Conservation (phyloP, 2,113 vertebrate genomes). For the Oryzias celebensis region DNA sequence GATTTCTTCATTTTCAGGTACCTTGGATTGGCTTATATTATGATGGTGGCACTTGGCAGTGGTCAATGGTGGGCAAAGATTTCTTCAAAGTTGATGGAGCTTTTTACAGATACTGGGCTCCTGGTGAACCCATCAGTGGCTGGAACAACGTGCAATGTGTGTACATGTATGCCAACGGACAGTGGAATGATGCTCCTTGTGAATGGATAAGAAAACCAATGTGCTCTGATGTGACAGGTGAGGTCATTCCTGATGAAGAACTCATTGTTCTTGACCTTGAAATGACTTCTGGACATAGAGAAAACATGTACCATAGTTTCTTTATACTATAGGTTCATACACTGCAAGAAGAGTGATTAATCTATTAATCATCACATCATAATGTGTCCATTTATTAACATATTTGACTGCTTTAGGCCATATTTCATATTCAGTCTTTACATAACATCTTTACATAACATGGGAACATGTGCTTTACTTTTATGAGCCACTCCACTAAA, state of each 20-base stretch:
- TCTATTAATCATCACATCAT: too few species aligned
- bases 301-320: too few species aligned
- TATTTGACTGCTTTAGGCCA: too few species aligned
- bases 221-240: background rate
- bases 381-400: too few species aligned
- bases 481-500: too few species aligned
- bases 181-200: background rate
- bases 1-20: background rate
- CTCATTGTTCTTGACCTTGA: background rate
- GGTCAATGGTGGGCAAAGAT: background rate
- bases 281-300: background rate
- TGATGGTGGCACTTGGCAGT: constrained; percentile 3
- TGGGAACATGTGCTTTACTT: too few species aligned
- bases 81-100: background rate
- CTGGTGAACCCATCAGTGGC: background rate
- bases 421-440: too few species aligned
- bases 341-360: too few species aligned
- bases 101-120: background rate
- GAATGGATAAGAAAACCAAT: background rate
- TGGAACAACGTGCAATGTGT: background rate
- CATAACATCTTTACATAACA: too few species aligned
- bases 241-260: background rate
- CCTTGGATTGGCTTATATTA: constrained; percentile 4
- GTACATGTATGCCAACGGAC: background rate
- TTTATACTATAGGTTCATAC: too few species aligned